Base-by-base conservation (phyloP, 2,797 vertebrate genomes). In the Geotrypetes seraphini region DNA sequence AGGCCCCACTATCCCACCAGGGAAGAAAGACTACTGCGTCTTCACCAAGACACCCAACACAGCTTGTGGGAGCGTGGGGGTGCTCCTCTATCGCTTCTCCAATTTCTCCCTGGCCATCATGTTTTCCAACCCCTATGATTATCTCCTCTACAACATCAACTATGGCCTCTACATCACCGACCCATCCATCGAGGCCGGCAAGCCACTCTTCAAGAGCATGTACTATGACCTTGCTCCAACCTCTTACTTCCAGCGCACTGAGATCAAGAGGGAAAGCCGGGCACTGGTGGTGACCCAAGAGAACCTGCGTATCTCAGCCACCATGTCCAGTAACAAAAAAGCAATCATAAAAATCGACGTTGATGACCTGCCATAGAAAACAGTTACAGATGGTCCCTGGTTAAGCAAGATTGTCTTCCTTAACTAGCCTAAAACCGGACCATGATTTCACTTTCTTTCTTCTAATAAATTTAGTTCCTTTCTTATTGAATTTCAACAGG, bases 61-160 rank as follows among this genome's bases (percentile, higher is more conserved):
- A n/a, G 35, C 66, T 1, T 57, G 56, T 0, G 79, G 76, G 19
- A 54, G 61, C 2, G 40, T 74, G 2, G 79, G 81, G 1, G 70
- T 84, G 3, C n/a, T 83, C 62, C 74, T 71, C 33, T 81, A 81
- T 1, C 60, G 83, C 50, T 67, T 70, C 2, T 63, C 65, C 0
- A 56, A 73, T 52, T 60, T 22, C 35, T 39, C 52, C 0, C 3
- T 47, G 7, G 18, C 18, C 18, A 35, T 40, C 10, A 21, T 40
- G 12, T 30, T 47, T 19, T 27, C 34, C 10, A 60, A 63, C 37
- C 43, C 80, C 8, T 70, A 63, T 40, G 73, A 81, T 62, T 81
- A 77, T 66, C 67, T 66, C 39, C 10, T 81, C 23, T 78, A 77
- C 63, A 71, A 71, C 31, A 67, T 80, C 48, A 78, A 70, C 73